phyloP scores from a whole-genome alignment of 2,797 vertebrate genomes.

The Psittacula echo region DNA sequence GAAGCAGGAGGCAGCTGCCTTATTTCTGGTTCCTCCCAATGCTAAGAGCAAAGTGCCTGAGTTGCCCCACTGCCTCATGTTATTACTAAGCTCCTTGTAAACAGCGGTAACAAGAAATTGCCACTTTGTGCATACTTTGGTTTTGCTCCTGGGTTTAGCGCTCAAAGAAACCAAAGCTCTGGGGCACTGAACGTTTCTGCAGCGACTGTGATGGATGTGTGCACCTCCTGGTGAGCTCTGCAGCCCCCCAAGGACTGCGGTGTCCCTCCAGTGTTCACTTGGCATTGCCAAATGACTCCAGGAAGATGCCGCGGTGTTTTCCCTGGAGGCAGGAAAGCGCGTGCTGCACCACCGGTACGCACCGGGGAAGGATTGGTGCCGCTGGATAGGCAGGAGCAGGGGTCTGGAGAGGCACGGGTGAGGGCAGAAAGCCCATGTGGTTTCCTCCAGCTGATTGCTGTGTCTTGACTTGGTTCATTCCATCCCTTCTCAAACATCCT shows the following conservation, averaged over 20 bases:
- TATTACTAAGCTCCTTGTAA: background rate
- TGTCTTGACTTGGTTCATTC: background rate
- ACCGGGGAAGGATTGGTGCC: background rate
- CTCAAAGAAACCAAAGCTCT: background rate
- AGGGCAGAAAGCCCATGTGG: background rate
- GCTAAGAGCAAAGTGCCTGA: background rate
- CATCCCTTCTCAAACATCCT: background rate
- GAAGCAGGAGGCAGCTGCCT: background rate
- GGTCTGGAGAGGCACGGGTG: background rate
- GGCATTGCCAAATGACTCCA: rapidly evolving
- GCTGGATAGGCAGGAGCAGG: background rate
- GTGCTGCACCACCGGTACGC: background rate
- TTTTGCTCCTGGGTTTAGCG: background rate
- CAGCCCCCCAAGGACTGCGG: background rate
- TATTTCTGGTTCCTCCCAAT: background rate
- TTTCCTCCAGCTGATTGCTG: background rate
- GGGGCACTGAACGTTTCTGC: background rate
- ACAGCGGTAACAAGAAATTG: background rate
- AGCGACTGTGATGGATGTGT: rapidly evolving
- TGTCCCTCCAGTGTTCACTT: background rate
- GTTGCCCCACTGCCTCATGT: background rate
- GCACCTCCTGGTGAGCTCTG: background rate
- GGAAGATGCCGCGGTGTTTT: background rate
- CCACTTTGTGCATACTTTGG: rapidly evolving
- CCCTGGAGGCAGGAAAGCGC: background rate